A percentile compares a stretch with the other conserved stretches of the same genome.
Evolutionary conservation across 2,888 invertebrate species (phyloP).

Genomic region (Syrphus vitripennis): DNA sequence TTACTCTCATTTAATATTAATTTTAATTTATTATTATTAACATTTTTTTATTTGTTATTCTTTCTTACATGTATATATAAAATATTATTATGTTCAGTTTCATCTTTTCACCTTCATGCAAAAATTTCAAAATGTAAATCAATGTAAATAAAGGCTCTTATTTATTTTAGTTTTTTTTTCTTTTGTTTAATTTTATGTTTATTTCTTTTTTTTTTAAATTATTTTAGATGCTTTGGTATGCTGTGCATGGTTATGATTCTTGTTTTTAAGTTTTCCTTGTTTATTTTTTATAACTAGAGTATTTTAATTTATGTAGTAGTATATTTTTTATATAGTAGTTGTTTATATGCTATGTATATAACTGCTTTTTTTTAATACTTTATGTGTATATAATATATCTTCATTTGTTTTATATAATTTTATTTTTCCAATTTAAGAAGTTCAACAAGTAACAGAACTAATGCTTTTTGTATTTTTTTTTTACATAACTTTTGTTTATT

Average conservation of each 20-base stretch:
- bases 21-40: conserved; percentile 28
- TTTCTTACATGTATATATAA: conserved; percentile 70
- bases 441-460: conserved; percentile 68
- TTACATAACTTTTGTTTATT: not conserved
- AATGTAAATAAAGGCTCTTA: conserved; percentile 79
- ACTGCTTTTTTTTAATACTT: conserved; percentile 53
- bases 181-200: conserved; percentile 70
- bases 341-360: conserved; percentile 64
- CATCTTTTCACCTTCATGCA: conserved; percentile 63
- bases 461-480: conserved; percentile 32
- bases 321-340: conserved; percentile 55
- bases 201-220: conserved; percentile 59
- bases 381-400: conserved; percentile 63
- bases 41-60: conserved; percentile 23
- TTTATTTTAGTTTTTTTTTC: conserved; percentile 73
- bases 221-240: conserved; percentile 61
- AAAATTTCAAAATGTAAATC: conserved; percentile 70
- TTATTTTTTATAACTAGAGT: conserved; percentile 44
- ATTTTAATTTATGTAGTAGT: conserved; percentile 36
- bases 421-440: conserved; percentile 48
- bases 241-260: conserved; percentile 48
- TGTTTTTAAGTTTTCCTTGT: conserved; percentile 32
- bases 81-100: conserved; percentile 71
- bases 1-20: conserved; percentile 21
- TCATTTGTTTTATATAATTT: conserved; percentile 40